Evolutionary conservation across 2,888 invertebrate genomes (phyloP), one percentile per base, ranked within the genome.

Genomic region (Clitarchus hookeri): DNA sequence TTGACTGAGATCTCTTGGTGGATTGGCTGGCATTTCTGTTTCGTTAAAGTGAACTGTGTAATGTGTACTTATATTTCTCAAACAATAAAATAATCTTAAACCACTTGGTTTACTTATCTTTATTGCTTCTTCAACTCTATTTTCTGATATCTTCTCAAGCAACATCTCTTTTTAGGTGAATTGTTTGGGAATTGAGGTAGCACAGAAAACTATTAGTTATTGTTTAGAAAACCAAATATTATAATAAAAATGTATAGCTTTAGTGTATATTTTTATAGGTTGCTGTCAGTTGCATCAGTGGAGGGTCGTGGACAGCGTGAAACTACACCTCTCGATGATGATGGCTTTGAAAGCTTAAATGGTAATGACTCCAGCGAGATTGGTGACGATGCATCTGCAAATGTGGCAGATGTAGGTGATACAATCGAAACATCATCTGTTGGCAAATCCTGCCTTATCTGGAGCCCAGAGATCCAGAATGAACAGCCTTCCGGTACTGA

Each of bases 291-390:
- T 36, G 25, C 84, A 53, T 25, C 27, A n/a, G 83, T 3, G 27
- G 54, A 80, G 27, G 6, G 79, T 27, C 36, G 54, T 19, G 44
- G 36, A 65, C 54, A 79, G 84, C 84, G 87, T 44, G 89, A 89
- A 87, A 88, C 88, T 84, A 89, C 91, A 36, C 91, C 91, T 88
- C 91, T 91, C 93, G 96, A 90, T 88, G 97, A 97, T 90, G 97
- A 97, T 90, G 97, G 97, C 23, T 97, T 97, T 90, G 97, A 97
- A 92, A 97, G 97, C 91, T 93, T 97, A 13, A 96, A 96, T 89
- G 96, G 96, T 16, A 96, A 96, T 90, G 95, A 95, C 88, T 96
- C 96, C 0, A 94, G 95, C 89, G 94, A 94, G 85, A 95, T 95
- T 89, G 93, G 93, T 82, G 93, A 93, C 89, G 93, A 92, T 87